Conservation (phyloP, 1,140 invertebrate genomes). For the Drosophila auraria region DNA sequence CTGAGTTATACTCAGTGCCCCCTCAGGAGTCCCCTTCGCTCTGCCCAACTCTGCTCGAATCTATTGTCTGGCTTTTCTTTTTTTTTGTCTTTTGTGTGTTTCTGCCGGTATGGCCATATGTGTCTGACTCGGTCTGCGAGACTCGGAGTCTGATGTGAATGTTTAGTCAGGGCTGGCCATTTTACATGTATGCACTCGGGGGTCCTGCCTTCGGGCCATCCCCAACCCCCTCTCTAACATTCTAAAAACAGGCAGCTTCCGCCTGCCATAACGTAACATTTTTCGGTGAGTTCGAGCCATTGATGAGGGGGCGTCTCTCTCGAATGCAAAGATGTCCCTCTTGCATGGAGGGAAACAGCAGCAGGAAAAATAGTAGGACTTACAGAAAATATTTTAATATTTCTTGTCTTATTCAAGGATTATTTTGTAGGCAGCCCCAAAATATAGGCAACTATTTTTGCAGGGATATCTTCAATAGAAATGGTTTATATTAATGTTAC, state of each 20-base stretch:
- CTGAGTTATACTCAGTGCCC: constrained; percentile 21
- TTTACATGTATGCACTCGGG: constrained; percentile 60
- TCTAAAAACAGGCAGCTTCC: constrained; percentile 42
- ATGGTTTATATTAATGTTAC: too few species aligned
- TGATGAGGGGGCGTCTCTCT: constrained; percentile 31
- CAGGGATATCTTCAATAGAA: not conserved
- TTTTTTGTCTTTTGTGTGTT: not conserved
- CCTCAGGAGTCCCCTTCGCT: not conserved
- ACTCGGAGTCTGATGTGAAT: constrained; percentile 59
- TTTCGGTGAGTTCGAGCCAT: constrained; percentile 44
- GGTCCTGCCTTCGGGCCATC: not conserved
- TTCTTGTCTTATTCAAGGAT: not conserved
- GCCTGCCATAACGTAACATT: constrained; percentile 68
- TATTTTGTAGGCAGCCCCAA: not conserved
- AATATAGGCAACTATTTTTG: not conserved
- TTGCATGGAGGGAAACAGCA: not conserved
- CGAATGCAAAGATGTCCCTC: constrained; percentile 22
- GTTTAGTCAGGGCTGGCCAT: constrained; percentile 61
- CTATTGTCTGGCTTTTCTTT: constrained; percentile 38
- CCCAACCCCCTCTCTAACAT: not conserved
- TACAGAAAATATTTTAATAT: too few species aligned
- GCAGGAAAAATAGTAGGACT: not conserved
- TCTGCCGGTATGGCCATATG: constrained; percentile 55
- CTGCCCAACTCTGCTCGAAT: constrained; percentile 16
- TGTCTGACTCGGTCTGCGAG: constrained; percentile 36